A percentile compares a stretch with the other conserved stretches of the same genome.
phyloP scores from a whole-genome alignment of 2,888 invertebrate species.

The Eristalis arbustorum region DNA sequence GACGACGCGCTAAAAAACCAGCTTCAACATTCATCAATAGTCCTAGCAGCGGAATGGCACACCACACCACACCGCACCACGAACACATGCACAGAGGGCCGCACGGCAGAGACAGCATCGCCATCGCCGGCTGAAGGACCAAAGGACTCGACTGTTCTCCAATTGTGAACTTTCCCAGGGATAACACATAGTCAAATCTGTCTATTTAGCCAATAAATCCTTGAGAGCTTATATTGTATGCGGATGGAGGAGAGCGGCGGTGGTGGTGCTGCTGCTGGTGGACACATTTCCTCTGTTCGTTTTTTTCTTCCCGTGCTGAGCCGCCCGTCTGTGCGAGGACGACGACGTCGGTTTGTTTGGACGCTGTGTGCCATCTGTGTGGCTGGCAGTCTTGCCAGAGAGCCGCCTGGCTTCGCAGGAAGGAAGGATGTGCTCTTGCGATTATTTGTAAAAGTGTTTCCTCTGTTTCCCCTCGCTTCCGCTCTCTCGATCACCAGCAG shows the following conservation, averaged over 20 bases:
- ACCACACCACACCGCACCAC: slow-evolving; percentile 52
- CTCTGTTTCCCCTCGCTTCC: neutral
- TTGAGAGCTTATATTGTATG: slow-evolving; percentile 72
- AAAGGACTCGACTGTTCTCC: slow-evolving; percentile 56
- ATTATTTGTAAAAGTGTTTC: slow-evolving; percentile 68
- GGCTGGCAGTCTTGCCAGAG: slow-evolving; percentile 38
- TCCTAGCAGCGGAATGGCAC: slow-evolving; percentile 39
- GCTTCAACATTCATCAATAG: slow-evolving; percentile 66
- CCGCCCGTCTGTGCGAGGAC: neutral
- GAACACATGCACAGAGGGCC: neutral
- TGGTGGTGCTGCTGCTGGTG: neutral
- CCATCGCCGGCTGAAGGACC: slow-evolving; percentile 33
- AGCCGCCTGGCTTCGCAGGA: neutral
- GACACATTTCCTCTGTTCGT: slow-evolving; percentile 25
- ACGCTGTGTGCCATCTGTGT: slow-evolving; percentile 52
- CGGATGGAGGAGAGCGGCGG: slow-evolving; percentile 14
- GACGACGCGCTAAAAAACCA: slow-evolving; percentile 34
- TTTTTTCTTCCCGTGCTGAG: neutral
- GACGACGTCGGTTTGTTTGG: slow-evolving; percentile 38
- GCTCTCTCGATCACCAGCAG: neutral
- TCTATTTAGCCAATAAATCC: slow-evolving; percentile 80
- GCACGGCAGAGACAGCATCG: neutral
- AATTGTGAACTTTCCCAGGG: slow-evolving; percentile 70
- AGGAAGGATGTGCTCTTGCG: slow-evolving; percentile 56
- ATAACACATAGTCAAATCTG: slow-evolving; percentile 78